Evolutionary conservation across 2,888 invertebrate genomes (phyloP).

Genomic region (Lypha dubia): DNA sequence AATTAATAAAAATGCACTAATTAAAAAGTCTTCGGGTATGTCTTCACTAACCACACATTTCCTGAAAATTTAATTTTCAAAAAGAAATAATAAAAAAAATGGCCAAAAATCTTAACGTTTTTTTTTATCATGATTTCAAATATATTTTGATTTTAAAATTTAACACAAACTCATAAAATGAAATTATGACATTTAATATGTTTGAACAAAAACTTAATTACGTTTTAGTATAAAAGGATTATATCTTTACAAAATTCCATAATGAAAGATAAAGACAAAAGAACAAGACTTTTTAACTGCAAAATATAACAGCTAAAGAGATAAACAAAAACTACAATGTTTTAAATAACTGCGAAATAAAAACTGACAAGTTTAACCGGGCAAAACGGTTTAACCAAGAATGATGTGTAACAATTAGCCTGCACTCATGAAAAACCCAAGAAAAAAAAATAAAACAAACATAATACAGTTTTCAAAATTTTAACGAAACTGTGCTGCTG

Average conservation of each 20-base stretch:
- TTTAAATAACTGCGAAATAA: conserved; percentile 45
- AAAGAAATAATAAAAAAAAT: background rate
- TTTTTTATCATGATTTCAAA: background rate
- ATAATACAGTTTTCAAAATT: conserved; percentile 47
- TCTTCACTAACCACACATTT: background rate
- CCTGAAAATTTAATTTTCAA: background rate
- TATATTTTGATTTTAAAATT: conserved; percentile 1
- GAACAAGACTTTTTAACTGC: conserved; percentile 28
- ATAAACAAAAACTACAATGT: conserved; percentile 43
- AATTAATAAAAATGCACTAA: no score
- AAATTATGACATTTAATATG: conserved; percentile 59
- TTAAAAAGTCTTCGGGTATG: no score
- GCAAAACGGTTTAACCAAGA: conserved; percentile 58
- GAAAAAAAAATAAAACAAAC: background rate
- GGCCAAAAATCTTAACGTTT: background rate
- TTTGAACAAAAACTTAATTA: conserved; percentile 63
- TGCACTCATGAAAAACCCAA: conserved; percentile 48
- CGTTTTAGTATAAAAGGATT: conserved; percentile 46
- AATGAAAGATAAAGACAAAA: background rate
- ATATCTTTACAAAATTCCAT: conserved; percentile 10
- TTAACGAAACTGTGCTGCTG: conserved; percentile 27
- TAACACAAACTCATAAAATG: conserved; percentile 24
- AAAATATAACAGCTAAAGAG: conserved; percentile 45
- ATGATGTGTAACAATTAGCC: conserved; percentile 70
- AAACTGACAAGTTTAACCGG: conserved; percentile 60